Evolutionary conservation across 2,888 invertebrate species (phyloP), one percentile per base, ranked within the genome.

Genomic region (Drosophila diplacantha): DNA sequence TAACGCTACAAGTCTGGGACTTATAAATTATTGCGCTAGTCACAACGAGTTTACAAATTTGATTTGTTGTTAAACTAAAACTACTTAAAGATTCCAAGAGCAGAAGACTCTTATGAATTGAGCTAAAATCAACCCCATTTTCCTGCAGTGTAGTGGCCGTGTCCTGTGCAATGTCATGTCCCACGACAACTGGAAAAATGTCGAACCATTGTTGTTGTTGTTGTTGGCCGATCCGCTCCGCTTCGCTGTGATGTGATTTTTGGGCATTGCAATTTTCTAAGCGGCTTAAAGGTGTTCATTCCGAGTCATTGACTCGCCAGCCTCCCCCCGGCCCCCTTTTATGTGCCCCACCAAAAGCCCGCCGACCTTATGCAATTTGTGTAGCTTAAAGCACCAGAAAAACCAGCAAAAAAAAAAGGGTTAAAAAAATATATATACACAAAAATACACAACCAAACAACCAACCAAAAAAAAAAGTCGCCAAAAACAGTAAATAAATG

Each of bases 241-340:
- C 52, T 53, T 37, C 63, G 35, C 35, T 43, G 51, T 51, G 60
- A 51, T 61, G 51, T 68, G 61, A 67, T 57, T 74, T 79, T 77
- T 69, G 70, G 59, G 57, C 71, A 72, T 71, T 71, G 79, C 73
- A 76, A 75, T 76, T 75, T 78, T 78, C 59, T 72, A 78, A 82
- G 81, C 75, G 78, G 82, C 83, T 82, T 82, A 80, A 82, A 82
- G 75, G 71, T 80, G 82, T 82, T 80, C 76, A 72, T 72, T 80
- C 72, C 75, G 68, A 72, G 69, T 79, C 77, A 72, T 80, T 81
- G 77, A 54, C 56, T 66, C 37, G 24, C 50, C 65, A 56, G 38
- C 56, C 44, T 22, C 35, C 43, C 9, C 29, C 26, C 29, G 0
- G 14, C 18, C 34, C 24, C 18, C 31, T 11, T 16, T 24, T 3